A percentile compares a stretch with the other conserved stretches of the same genome.
phyloP scores from a whole-genome alignment of 2,888 invertebrate species.

The Disparrhopalites patrizii region DNA sequence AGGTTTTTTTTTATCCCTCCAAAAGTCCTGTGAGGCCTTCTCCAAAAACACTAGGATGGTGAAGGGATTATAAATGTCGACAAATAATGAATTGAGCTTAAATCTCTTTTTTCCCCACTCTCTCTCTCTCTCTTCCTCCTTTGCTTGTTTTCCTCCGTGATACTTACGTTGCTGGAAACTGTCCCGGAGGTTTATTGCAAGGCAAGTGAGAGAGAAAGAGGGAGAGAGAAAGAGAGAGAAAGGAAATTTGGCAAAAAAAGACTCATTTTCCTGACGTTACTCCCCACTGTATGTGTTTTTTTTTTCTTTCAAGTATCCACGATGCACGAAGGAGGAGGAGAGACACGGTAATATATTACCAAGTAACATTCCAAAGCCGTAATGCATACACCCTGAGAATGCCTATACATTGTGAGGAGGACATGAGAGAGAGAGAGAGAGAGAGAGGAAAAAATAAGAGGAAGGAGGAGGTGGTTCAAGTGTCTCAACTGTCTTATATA shows the following conservation, averaged over 20 bases:
- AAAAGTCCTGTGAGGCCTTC: no score
- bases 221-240: constrained; percentile 31
- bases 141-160: no score
- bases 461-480: background rate
- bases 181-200: constrained; percentile 38
- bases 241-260: constrained; percentile 34
- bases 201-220: constrained; percentile 31
- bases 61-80: constrained; percentile 35
- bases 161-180: constrained; percentile 37
- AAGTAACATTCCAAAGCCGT: background rate
- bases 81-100: constrained; percentile 36
- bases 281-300: constrained; percentile 14
- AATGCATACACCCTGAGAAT: background rate
- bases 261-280: constrained; percentile 27
- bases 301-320: constrained; percentile 3
- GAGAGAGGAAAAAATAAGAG: background rate
- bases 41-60: constrained; percentile 2
- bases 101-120: constrained; percentile 26
- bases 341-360: no score
- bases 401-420: background rate
- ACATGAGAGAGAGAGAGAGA: background rate
- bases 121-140: no score
- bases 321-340: background rate
- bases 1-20: no score
- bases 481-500: no score